Evolutionary conservation across 2,113 vertebrate genomes (phyloP), one percentile per base, ranked within the genome.

Genomic region (Tauraco erythrolophus): DNA sequence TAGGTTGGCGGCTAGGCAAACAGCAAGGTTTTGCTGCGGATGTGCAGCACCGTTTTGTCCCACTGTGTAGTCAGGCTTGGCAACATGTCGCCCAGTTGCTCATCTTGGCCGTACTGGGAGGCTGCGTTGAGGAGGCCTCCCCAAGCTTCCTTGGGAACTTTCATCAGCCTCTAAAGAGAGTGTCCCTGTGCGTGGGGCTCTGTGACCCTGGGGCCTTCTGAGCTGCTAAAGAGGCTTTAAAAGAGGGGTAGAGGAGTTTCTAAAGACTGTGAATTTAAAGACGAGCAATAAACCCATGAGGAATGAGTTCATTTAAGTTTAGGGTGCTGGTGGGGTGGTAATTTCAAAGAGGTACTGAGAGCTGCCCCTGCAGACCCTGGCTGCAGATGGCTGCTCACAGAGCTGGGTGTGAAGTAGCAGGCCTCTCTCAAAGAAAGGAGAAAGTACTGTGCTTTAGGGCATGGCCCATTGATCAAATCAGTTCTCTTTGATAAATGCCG

Each of bases 11-110:
- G 22, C 31, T 48, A 41, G 43, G 53, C 30, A 39, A 70, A 30
- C 6, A 14, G 57, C 14, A 53, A 43, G 19, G 25, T 30, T 23
- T 65, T 65, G 66, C 16, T 27, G 27, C 50, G 35, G 82, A 8
- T 28, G 35, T 37, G 45, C 57, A 54, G 22, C 41, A 19, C 33
- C 31, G 2, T 23, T 85, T 58, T 25, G 17, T 82, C 18, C 16
- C 1, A 1, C 19, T 21, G 53, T 0, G 0, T 14, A 19, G 0
- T 4, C 45, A 6, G n/a, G 14, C 9, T 33, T 60, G 65, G 57
- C 23, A 72, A 0, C 7, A 1, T 1, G 30, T 72, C 57, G 27
- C 0, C 14, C 15, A 15, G 19, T 30, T n/a, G 39, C 18, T 69
- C 30, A 48, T 90, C 14, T 2, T 8, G 19, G 35, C 22, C 0